Conservation (phyloP, 2,113 vertebrate genomes). For the Sterna hirundo region DNA sequence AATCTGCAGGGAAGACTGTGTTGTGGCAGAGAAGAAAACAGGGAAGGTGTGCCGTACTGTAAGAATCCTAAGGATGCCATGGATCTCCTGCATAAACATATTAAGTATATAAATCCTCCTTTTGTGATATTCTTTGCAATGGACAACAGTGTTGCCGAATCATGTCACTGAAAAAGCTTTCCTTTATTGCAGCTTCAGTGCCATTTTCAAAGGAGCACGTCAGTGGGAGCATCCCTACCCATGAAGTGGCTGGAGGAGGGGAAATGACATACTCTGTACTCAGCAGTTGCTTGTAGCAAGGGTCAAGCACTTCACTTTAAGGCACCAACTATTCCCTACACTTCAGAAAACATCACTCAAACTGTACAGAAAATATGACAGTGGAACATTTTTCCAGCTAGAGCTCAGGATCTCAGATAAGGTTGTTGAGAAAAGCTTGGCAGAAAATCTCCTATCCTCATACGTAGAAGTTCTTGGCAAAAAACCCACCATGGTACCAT, state of each 20-base stretch:
- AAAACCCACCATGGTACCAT: fast-evolving
- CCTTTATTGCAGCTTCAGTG: neutral
- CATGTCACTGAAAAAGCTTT: neutral
- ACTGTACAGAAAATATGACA: neutral
- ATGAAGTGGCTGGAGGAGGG: neutral
- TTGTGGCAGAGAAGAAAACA: neutral
- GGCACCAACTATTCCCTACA: neutral
- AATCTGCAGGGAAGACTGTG: neutral
- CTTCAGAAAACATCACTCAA: neutral
- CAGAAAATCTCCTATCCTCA: neutral
- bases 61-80: neutral
- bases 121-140: neutral
- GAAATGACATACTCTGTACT: neutral
- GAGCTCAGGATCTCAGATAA: neutral
- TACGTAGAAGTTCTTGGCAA: neutral
- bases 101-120: neutral
- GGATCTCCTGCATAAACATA: neutral
- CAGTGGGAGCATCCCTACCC: neutral
- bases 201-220: neutral
- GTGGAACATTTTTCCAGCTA: neutral
- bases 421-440: neutral
- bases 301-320: neutral
- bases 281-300: neutral
- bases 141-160: neutral
- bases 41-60: neutral